phyloP scores from a whole-genome alignment of 1,140 invertebrate species.

The Fopius arisanus region DNA sequence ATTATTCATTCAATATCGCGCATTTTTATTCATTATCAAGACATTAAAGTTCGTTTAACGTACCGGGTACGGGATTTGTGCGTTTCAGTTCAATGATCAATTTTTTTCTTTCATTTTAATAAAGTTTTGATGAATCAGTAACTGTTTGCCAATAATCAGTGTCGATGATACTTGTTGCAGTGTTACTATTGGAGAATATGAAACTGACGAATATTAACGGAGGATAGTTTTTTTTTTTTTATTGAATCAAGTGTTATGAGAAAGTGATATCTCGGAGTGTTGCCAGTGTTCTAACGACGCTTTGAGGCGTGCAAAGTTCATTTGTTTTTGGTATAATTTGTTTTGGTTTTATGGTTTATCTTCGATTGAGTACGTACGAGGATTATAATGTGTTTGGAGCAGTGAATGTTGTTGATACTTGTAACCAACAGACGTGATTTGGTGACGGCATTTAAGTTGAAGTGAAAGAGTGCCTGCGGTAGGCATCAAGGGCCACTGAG shows the following conservation, averaged over 20 bases:
- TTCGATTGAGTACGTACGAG: constrained; percentile 1
- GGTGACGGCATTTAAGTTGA: background rate
- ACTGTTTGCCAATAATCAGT: background rate
- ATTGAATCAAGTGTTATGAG: background rate
- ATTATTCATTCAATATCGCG: background rate
- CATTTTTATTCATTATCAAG: constrained; percentile 5
- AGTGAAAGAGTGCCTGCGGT: constrained; percentile 4
- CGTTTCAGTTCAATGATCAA: background rate
- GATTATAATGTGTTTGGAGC: constrained; percentile 11
- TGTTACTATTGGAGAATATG: background rate
- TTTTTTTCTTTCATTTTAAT: background rate
- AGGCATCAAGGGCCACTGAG: constrained; percentile 5
- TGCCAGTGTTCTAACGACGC: background rate
- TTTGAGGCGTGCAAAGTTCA: background rate
- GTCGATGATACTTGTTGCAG: background rate
- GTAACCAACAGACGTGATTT: constrained; percentile 18
- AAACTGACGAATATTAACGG: background rate
- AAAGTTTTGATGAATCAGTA: constrained; percentile 2
- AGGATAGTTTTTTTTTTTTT: background rate
- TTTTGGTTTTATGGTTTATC: constrained; percentile 15
- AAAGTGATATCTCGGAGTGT: background rate
- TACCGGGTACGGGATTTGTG: background rate
- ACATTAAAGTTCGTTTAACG: background rate
- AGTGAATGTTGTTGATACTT: constrained; percentile 16
- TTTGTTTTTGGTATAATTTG: background rate